Conservation (phyloP, 2,113 vertebrate genomes). For the Ptychochromis oligacanthus region DNA sequence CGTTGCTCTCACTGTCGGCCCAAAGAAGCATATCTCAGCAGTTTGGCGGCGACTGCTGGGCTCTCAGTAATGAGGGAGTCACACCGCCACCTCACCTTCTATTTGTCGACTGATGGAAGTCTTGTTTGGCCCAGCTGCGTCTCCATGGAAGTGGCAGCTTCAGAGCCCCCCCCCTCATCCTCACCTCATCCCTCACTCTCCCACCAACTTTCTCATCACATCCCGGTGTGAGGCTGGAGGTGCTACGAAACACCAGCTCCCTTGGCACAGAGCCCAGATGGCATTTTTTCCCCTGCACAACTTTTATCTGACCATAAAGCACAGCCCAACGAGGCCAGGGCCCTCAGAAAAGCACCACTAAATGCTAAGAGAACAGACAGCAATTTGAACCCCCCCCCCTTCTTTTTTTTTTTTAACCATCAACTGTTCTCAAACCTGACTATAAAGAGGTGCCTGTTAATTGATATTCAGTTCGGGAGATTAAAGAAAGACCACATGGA, state of each 20-base stretch:
- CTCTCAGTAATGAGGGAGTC: slow-evolving; percentile 84
- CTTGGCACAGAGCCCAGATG: slow-evolving; percentile 91
- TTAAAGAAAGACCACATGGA: slow-evolving; percentile 64
- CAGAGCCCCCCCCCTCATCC: slow-evolving; percentile 76
- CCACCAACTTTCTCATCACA: slow-evolving; percentile 87
- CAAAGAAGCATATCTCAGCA: slow-evolving; percentile 56
- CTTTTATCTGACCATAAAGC: slow-evolving; percentile 93
- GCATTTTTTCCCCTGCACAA: slow-evolving; percentile 78
- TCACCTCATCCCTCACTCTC: slow-evolving; percentile 25
- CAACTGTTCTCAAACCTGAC: slow-evolving; percentile 56
- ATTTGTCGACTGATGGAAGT: slow-evolving; percentile 88
- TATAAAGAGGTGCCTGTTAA: slow-evolving; percentile 66
- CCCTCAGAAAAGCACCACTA: slow-evolving; percentile 87
- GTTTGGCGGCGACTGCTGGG: slow-evolving; percentile 44
- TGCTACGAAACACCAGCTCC: slow-evolving; percentile 90
- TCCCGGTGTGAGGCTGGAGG: slow-evolving; percentile 85
- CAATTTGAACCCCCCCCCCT: slow-evolving; percentile 44
- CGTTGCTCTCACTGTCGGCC: slow-evolving; percentile 84
- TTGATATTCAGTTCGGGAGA: slow-evolving; percentile 76
- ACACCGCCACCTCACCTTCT: slow-evolving; percentile 78
- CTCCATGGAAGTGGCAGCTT: slow-evolving; percentile 95
- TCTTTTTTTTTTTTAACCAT: slow-evolving; percentile 44
- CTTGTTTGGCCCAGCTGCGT: slow-evolving; percentile 93
- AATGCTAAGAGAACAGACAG: slow-evolving; percentile 75
- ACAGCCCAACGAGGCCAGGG: slow-evolving; percentile 77